Percentiles rank a stretch among this genome's conserved stretches.
Conservation (phyloP, 1,140 invertebrate species). For the Bombus waltoni region DNA sequence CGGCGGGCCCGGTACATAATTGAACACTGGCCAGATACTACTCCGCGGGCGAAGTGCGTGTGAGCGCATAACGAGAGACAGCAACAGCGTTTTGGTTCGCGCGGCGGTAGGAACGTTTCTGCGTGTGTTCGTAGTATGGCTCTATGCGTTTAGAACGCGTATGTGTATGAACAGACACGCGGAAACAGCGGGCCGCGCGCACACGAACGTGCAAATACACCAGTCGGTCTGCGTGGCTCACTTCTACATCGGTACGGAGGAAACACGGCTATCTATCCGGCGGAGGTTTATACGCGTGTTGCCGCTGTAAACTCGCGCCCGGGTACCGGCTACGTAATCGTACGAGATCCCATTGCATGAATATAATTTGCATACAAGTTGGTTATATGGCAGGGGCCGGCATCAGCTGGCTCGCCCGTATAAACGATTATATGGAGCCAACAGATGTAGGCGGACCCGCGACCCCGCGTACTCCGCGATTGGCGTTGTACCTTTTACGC, state of each 20-base stretch:
- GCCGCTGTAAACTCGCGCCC: constrained; percentile 81
- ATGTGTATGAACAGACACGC: neutral
- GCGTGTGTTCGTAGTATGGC: too few relatives aligned
- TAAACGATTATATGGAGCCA: constrained; percentile 83
- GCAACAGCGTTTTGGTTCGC: constrained; percentile 17
- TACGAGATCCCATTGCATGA: constrained; percentile 82
- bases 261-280: constrained; percentile 79
- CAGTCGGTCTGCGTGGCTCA: constrained; percentile 54
- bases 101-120: neutral
- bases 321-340: constrained; percentile 79
- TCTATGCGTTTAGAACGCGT: neutral
- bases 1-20: constrained; percentile 73
- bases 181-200: neutral
- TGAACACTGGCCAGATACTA: constrained; percentile 71
- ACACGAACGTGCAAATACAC: neutral
- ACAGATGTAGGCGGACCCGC: constrained; percentile 81
- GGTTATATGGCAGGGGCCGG: constrained; percentile 77
- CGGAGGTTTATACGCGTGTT: constrained; percentile 81
- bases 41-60: constrained; percentile 41
- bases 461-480: constrained; percentile 66
- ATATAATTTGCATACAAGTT: constrained; percentile 84
- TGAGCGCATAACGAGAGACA: constrained; percentile 49
- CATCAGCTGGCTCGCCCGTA: constrained; percentile 82
- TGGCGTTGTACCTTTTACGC: constrained; percentile 73
- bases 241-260: constrained; percentile 71